Evolutionary conservation across 1,140 invertebrate species (phyloP), one percentile per base, ranked within the genome.

Genomic region (Trypoxylus dichotomus): DNA sequence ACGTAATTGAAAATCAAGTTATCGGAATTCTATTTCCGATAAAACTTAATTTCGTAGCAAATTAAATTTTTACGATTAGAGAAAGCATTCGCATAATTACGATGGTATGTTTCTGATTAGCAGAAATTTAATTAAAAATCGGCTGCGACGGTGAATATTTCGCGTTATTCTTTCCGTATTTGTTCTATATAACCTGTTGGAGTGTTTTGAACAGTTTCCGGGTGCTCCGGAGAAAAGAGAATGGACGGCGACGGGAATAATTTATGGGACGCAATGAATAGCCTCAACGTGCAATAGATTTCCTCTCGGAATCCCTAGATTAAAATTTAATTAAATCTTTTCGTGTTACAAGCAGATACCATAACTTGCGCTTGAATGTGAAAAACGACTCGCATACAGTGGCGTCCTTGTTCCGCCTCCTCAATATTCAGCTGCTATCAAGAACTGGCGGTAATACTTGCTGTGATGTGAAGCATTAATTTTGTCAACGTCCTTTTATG

Each of bases 241-340:
- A 54, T 54, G 47, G 19, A 15, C 2, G 47, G 2, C 15, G 13
- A 68, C 24, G 7, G 60, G 24, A 24, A 68, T 24, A 68, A 68
- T 68, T 68, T 68, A 68, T 68, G 60, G 27, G 60, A 21, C 8
- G 21, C 60, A 24, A 27, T 29, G 60, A 68, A 68, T 68, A 68
- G 27, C 60, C 24, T 8, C 24, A 68, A 27, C 60, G 21, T 27
- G 60, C 21, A 27, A 68, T 10, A 68, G 60, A 68, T 24, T 68
- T 8, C 15, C 60, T 7, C 13, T 27, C 24, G 15, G 24, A 29
- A 29, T 10, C 19, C 24, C 60, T 54, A 68, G 60, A 68, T 68
- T 68, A 68, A 68, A 68, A 68, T 68, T 68, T 68, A 68, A 68
- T 68, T 68, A 68, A 68, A 68, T 24, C 60, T 68, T 21, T 68